phyloP scores from a whole-genome alignment of 2,113 vertebrate genomes.

The Labeo rohita region DNA sequence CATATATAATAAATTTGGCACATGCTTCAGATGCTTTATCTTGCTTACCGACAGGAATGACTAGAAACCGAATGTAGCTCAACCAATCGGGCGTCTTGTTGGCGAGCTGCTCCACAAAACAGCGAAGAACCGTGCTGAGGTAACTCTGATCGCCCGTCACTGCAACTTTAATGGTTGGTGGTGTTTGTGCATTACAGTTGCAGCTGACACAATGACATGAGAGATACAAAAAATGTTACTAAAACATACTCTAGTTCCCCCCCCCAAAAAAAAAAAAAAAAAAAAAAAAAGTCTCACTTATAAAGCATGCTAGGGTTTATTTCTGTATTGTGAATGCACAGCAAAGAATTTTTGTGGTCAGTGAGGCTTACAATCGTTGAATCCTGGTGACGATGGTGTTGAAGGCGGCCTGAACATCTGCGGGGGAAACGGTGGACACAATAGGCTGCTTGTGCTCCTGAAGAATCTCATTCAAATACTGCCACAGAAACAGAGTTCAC shows the following conservation, averaged over 20 bases:
- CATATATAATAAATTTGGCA: too few relatives aligned
- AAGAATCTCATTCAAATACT: constrained; percentile 72
- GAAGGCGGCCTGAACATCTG: constrained; percentile 74
- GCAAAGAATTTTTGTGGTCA: not conserved
- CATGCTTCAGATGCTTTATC: not conserved
- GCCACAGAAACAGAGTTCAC: constrained; percentile 1
- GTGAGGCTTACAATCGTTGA: constrained; percentile 69
- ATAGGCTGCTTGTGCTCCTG: constrained; percentile 69
- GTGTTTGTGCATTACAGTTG: constrained; percentile 74
- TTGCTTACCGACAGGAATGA: constrained; percentile 71
- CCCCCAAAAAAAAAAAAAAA: too few relatives aligned
- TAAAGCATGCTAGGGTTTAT: not conserved
- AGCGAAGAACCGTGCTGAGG: constrained; percentile 72
- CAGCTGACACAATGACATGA: constrained; percentile 60
- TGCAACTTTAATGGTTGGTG: constrained; percentile 71
- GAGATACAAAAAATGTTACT: not conserved
- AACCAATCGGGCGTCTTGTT: constrained; percentile 77
- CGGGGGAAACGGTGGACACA: constrained; percentile 70
- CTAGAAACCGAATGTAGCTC: constrained; percentile 73
- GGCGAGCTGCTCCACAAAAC: constrained; percentile 76
- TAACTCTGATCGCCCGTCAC: constrained; percentile 74
- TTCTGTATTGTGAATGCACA: not conserved
- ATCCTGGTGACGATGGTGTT: constrained; percentile 72
- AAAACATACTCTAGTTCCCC: not conserved
- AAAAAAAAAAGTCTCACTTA: not conserved